phyloP scores from a whole-genome alignment of 2,113 vertebrate species.

The Amphiprion percula region DNA sequence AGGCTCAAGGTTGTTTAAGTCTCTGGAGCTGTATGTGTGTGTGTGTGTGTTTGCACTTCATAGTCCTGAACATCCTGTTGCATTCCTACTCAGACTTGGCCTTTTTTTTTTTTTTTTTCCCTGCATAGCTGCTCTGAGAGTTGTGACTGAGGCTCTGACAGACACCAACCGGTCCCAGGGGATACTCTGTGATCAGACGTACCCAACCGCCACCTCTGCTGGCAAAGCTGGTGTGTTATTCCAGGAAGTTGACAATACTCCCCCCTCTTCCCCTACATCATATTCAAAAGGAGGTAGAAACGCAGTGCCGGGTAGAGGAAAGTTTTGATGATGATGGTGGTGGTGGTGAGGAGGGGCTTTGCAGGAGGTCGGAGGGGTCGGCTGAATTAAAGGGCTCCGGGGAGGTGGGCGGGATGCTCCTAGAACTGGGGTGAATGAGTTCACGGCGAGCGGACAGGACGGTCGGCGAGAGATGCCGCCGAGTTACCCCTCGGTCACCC shows the following conservation, averaged over 20 bases:
- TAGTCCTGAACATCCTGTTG: slow-evolving; percentile 18
- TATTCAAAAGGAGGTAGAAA: slow-evolving; percentile 10
- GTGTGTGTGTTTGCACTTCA: background rate
- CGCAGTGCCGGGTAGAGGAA: slow-evolving; percentile 35
- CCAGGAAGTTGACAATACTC: slow-evolving; percentile 71
- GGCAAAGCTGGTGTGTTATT: slow-evolving; percentile 74
- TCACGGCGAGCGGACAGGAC: slow-evolving; percentile 28
- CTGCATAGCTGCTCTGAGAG: slow-evolving; percentile 54
- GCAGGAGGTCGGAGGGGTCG: slow-evolving; percentile 26
- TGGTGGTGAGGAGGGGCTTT: background rate
- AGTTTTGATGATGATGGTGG: slow-evolving; percentile 5
- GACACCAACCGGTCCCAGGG: slow-evolving; percentile 51
- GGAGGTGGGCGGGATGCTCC: slow-evolving; percentile 42
- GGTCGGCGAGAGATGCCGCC: slow-evolving; percentile 38
- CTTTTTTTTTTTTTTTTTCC: slow-evolving; percentile 4
- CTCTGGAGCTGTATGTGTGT: background rate
- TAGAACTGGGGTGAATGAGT: slow-evolving; percentile 60
- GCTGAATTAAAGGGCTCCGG: slow-evolving; percentile 33
- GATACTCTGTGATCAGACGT: slow-evolving; percentile 52
- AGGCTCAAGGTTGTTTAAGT: background rate
- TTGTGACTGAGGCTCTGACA: slow-evolving; percentile 49
- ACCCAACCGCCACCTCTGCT: slow-evolving; percentile 48
- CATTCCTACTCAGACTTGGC: background rate
- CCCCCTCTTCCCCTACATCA: slow-evolving; percentile 25
- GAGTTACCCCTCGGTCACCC: slow-evolving; percentile 52